Percentiles rank a stretch among this genome's conserved stretches.
These are phyloP conservation scores for Diogma glabrata DNA, from an alignment of 2,888 invertebrate species.

Conservation along the genomic window DNA sequence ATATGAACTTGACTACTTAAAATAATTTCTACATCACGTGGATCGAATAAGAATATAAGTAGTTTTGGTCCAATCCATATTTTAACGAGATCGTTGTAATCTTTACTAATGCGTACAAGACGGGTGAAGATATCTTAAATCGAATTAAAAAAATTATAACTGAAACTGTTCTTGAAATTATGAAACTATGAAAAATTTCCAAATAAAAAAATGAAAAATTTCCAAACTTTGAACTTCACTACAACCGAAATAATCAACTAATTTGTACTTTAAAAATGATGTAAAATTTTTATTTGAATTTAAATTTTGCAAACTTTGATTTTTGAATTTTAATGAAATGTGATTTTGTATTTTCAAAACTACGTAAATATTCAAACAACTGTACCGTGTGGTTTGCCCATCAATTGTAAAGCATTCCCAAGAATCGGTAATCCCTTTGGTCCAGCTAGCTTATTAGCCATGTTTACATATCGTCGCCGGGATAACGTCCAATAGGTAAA, in stretches of 20 bases:
- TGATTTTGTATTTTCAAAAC: slow-evolving; percentile 28
- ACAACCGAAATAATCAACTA: too few relatives aligned
- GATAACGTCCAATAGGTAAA: slow-evolving; percentile 66
- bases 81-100: slow-evolving; percentile 48
- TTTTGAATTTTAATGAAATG: not conserved
- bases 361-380: too few relatives aligned
- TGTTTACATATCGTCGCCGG: slow-evolving; percentile 54
- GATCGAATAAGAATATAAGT: slow-evolving; percentile 60
- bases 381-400: slow-evolving; percentile 63
- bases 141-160: too few relatives aligned
- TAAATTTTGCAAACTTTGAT: slow-evolving; percentile 15
- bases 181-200: too few relatives aligned
- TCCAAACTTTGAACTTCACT: too few relatives aligned
- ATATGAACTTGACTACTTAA: slow-evolving; percentile 70
- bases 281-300: not conserved
- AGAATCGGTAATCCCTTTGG: slow-evolving; percentile 59
- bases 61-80: slow-evolving; percentile 70
- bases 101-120: slow-evolving; percentile 34
- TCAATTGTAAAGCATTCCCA: slow-evolving; percentile 62
- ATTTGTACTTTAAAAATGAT: too few relatives aligned
- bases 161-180: too few relatives aligned
- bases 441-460: slow-evolving; percentile 61
- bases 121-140: slow-evolving; percentile 64
- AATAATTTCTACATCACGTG: slow-evolving; percentile 64
- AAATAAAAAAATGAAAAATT: too few relatives aligned